Conservation (phyloP, 2,113 vertebrate species). For the Pica pica region DNA sequence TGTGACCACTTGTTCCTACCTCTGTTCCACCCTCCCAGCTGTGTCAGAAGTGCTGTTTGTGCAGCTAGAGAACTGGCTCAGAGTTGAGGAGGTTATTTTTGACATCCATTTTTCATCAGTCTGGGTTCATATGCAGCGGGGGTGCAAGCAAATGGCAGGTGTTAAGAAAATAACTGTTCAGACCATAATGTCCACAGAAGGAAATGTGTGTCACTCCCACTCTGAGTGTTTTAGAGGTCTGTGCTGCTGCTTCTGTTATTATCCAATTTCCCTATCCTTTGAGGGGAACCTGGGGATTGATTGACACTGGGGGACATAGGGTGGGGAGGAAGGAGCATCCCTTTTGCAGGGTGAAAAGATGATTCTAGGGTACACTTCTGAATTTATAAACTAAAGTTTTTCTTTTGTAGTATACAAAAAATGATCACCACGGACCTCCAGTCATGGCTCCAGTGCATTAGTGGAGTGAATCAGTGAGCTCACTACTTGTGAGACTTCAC, state of each 20-base stretch:
- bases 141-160: not conserved
- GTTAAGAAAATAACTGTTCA: not conserved
- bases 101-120: fast-evolving
- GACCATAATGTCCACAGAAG: not conserved
- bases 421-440: not conserved
- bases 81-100: not conserved
- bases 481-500: not conserved
- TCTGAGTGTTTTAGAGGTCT: not conserved
- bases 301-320: not conserved
- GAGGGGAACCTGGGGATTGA: not conserved
- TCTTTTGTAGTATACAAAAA: not conserved
- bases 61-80: not conserved
- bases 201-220: not conserved
- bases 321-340: not conserved
- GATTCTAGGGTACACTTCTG: not conserved
- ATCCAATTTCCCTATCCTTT: not conserved
- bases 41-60: conserved; percentile 5
- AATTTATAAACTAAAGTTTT: not conserved
- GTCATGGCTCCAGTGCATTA: not conserved
- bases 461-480: not conserved
- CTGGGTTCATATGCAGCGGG: not conserved
- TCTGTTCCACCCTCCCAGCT: not conserved
- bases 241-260: not conserved
- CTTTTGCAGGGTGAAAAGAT: not conserved
- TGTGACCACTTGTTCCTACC: conserved; percentile 6